Evolutionary conservation across 64 coral and sea anemone species (phyloP).

Genomic region (Pachyseris speciosa): DNA sequence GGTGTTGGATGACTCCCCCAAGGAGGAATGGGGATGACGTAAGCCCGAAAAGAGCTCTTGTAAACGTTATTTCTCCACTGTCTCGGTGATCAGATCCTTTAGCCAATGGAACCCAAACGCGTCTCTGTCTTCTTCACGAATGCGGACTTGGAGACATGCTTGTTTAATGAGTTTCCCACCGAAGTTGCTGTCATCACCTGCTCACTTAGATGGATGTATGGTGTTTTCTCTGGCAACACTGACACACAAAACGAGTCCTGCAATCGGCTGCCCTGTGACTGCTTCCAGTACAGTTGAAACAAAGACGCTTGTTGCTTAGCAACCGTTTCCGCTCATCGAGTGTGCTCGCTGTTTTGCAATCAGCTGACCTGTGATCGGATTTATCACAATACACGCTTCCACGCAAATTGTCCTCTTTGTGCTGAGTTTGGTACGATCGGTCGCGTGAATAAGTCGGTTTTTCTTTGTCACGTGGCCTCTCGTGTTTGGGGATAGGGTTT

Average conservation of each 20-base stretch:
- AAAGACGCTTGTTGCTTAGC: conserved; percentile 34
- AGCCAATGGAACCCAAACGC: too few species aligned
- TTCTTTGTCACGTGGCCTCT: background rate
- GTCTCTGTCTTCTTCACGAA: too few species aligned
- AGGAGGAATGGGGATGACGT: too few species aligned
- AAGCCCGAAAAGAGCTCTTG: too few species aligned
- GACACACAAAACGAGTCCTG: conserved; percentile 17
- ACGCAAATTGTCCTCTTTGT: background rate
- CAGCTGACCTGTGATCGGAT: conserved; percentile 32
- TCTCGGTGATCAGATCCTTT: too few species aligned
- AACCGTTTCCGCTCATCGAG: conserved; percentile 43
- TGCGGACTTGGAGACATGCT: too few species aligned
- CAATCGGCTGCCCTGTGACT: too few species aligned
- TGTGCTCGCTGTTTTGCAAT: conserved; percentile 28
- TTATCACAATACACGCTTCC: conserved; percentile 57
- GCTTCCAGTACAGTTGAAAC: conserved; percentile 38
- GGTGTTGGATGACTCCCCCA: too few species aligned
- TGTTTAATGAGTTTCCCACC: background rate
- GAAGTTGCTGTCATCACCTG: background rate
- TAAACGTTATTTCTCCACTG: too few species aligned
- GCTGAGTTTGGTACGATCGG: background rate
- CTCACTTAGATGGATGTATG: conserved; percentile 41
- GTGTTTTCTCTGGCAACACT: conserved; percentile 8
- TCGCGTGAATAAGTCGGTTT: too few species aligned
- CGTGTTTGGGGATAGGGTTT: background rate